Conservation (phyloP, 2,888 invertebrate genomes). For the Hydropsyche betteni region DNA sequence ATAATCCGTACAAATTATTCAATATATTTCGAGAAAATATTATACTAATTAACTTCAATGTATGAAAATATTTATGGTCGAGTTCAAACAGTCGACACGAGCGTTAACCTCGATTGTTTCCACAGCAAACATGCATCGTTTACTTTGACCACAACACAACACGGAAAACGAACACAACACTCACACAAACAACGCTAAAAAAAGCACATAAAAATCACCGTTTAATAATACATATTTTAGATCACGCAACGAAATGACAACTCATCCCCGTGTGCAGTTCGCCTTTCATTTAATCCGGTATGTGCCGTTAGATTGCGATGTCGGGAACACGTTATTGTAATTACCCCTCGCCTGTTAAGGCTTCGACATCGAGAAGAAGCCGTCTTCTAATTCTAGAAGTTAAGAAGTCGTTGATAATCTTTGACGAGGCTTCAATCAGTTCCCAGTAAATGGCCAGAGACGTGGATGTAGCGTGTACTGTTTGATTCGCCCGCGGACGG, state of each 20-base stretch:
- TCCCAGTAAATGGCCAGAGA: conserved; percentile 5
- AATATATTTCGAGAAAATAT: no score
- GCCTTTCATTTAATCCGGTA: conserved; percentile 23
- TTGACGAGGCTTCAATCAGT: conserved; percentile 39
- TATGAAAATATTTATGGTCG: conserved; percentile 6
- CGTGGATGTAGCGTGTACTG: no score
- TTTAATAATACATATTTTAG: conserved; percentile 23
- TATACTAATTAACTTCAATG: no score
- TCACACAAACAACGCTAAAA: background rate
- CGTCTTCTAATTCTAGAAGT: conserved; percentile 28
- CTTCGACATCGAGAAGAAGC: conserved; percentile 22
- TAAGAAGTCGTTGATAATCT: conserved; percentile 33
- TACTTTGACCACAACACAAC: conserved; percentile 6
- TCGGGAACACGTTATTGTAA: conserved; percentile 45
- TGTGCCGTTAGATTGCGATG: conserved; percentile 37
- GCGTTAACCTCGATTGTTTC: conserved; percentile 19
- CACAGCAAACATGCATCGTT: conserved; percentile 23
- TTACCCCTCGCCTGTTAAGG: conserved; percentile 42
- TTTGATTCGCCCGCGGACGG: no score
- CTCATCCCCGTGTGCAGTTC: conserved; percentile 9
- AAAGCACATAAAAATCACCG: conserved; percentile 1
- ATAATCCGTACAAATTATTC: no score
- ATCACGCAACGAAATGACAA: conserved; percentile 16
- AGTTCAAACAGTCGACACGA: conserved; percentile 11
- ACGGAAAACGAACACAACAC: background rate